These are phyloP conservation scores for Hylyphantes graminicola DNA, from an alignment of 1,140 invertebrate species.

Conservation along the genomic window DNA sequence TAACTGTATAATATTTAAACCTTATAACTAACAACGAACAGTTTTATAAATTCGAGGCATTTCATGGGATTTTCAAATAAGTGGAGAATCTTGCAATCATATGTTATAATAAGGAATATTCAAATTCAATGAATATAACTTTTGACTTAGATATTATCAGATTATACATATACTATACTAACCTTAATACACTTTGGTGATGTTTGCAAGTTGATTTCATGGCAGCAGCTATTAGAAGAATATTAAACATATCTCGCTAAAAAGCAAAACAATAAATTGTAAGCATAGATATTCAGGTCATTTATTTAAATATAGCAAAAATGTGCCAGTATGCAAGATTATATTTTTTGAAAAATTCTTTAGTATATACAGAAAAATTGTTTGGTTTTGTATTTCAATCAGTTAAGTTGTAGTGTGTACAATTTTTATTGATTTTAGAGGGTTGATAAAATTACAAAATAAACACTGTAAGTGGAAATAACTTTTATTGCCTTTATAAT, in stretches of 20 bases:
- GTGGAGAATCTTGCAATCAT: not conserved
- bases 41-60: not conserved
- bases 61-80: not conserved
- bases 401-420: too few relatives aligned
- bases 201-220: conserved; percentile 65
- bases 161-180: not conserved
- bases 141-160: not conserved
- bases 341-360: too few relatives aligned
- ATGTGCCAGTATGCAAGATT: too few relatives aligned
- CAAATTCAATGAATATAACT: too few relatives aligned
- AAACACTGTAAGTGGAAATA: too few relatives aligned
- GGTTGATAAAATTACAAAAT: too few relatives aligned
- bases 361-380: too few relatives aligned
- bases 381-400: too few relatives aligned
- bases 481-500: too few relatives aligned
- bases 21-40: not conserved
- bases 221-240: conserved; percentile 68
- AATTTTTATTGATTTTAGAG: too few relatives aligned
- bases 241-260: conserved; percentile 69
- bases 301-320: too few relatives aligned
- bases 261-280: conserved; percentile 1
- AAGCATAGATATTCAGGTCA: too few relatives aligned
- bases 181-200: conserved; percentile 62
- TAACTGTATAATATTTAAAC: not conserved
- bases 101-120: not conserved